These are phyloP conservation scores for Cheilosia pagana DNA, from an alignment of 2,888 invertebrate species.

Conservation along the genomic window DNA sequence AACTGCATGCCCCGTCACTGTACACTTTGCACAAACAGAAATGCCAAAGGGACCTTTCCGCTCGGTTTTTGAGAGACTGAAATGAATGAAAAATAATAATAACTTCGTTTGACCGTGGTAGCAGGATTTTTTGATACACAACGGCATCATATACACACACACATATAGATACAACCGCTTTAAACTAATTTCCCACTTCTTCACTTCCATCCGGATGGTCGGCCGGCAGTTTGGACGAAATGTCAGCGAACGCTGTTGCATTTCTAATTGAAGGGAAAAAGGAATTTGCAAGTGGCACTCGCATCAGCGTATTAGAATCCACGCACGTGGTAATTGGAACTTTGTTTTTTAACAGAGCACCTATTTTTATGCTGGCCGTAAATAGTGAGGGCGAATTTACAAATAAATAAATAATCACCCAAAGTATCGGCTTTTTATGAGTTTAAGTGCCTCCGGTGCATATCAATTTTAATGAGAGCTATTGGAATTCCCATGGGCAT, in stretches of 20 bases:
- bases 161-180: slow-evolving; percentile 57
- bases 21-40: slow-evolving; percentile 38
- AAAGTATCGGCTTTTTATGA: neutral
- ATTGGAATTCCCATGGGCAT: slow-evolving; percentile 34
- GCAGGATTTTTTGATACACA: slow-evolving; percentile 36
- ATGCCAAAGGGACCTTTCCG: slow-evolving; percentile 37
- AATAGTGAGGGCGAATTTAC: slow-evolving; percentile 3
- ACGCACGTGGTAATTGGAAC: slow-evolving; percentile 36
- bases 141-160: slow-evolving; percentile 39
- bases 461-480: slow-evolving; percentile 18
- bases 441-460: slow-evolving; percentile 36
- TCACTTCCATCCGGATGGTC: slow-evolving; percentile 5
- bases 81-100: slow-evolving; percentile 51
- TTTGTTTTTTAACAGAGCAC: neutral
- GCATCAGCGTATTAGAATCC: neutral
- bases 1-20: slow-evolving; percentile 24
- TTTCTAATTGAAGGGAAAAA: slow-evolving; percentile 53
- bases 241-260: slow-evolving; percentile 60
- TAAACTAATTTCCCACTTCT: slow-evolving; percentile 52
- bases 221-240: slow-evolving; percentile 5
- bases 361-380: slow-evolving; percentile 15
- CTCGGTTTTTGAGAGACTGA: neutral
- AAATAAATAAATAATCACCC: slow-evolving; percentile 30
- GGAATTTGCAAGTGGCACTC: slow-evolving; percentile 43
- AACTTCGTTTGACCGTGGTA: slow-evolving; percentile 66